phyloP scores from a whole-genome alignment of 1,140 invertebrate genomes.

The Musca domestica region DNA sequence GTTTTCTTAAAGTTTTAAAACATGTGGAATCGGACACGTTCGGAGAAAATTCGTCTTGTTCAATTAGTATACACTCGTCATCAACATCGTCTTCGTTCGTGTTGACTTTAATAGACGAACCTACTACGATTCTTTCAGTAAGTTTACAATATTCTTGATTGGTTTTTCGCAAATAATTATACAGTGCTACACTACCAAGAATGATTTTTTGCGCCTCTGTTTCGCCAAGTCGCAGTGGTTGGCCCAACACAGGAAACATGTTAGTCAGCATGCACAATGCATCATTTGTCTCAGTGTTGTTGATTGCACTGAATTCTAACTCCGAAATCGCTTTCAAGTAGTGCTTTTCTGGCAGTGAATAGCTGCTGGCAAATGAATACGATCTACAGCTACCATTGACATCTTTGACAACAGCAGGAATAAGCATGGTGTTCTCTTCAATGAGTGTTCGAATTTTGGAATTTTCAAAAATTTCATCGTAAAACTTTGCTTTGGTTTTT shows the following conservation, averaged over 20 bases:
- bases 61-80: constrained; percentile 49
- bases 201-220: constrained; percentile 48
- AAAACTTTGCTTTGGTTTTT: constrained; percentile 37
- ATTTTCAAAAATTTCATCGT: constrained; percentile 48
- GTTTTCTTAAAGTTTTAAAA: constrained; percentile 39
- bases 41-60: constrained; percentile 44
- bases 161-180: constrained; percentile 51
- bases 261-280: constrained; percentile 48
- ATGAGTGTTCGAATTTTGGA: constrained; percentile 45
- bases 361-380: constrained; percentile 44
- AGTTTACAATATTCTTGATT: constrained; percentile 43
- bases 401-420: background rate
- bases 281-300: constrained; percentile 37
- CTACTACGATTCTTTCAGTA: constrained; percentile 43
- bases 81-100: constrained; percentile 39
- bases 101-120: constrained; percentile 27
- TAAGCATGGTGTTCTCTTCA: constrained; percentile 27
- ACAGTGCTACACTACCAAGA: constrained; percentile 46
- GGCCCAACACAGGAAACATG: constrained; percentile 47
- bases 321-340: constrained; percentile 38
- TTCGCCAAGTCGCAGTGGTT: constrained; percentile 44
- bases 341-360: constrained; percentile 38
- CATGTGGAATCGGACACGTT: constrained; percentile 46
- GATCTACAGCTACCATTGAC: constrained; percentile 27
- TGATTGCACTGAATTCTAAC: constrained; percentile 24